A percentile compares a stretch with the other conserved stretches of the same genome.
These are phyloP conservation scores for Neomorphus geoffroyi DNA, from an alignment of 2,797 vertebrate genomes.

Conservation along the genomic window DNA sequence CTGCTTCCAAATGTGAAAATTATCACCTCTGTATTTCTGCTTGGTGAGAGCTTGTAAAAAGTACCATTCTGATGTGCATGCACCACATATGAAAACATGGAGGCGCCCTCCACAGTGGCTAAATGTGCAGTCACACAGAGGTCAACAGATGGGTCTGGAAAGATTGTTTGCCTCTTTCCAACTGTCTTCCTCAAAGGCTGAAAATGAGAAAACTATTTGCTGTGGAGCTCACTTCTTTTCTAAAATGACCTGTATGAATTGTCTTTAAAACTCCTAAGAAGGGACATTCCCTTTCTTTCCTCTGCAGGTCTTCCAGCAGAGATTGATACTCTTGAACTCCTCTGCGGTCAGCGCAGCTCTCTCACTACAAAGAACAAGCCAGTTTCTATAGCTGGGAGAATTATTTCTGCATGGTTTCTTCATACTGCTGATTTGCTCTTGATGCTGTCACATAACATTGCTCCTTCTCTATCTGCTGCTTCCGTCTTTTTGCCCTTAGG, in stretches of 20 bases:
- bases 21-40: neutral
- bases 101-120: neutral
- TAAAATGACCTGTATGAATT: neutral
- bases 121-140: neutral
- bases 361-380: neutral
- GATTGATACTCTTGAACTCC: neutral
- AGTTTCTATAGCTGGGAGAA: neutral
- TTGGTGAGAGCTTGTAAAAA: neutral
- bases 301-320: neutral
- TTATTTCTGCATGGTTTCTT: neutral
- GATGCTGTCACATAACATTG: neutral
- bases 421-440: neutral
- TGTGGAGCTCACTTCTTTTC: neutral
- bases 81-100: rapidly evolving
- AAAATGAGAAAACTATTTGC: neutral
- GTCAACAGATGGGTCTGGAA: neutral
- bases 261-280: neutral
- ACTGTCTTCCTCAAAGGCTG: neutral
- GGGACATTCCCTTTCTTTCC: neutral
- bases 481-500: neutral
- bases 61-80: neutral
- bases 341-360: neutral
- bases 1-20: neutral
- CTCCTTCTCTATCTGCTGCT: neutral
- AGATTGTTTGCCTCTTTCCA: neutral